Evolutionary conservation across 2,888 invertebrate species (phyloP).

Genomic region (Brachyopa scutellaris): DNA sequence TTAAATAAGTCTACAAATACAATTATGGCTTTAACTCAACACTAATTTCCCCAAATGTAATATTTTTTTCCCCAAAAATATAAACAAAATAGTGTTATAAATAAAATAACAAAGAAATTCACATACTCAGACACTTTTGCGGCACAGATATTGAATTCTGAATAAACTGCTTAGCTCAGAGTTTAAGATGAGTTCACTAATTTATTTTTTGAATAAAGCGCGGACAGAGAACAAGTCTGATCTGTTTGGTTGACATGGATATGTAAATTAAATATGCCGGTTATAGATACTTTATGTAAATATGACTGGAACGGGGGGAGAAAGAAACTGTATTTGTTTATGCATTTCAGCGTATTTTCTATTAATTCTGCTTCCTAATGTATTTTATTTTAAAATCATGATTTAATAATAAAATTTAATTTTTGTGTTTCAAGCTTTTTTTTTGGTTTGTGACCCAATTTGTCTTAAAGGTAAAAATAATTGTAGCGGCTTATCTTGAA

Average conservation of each 20-base stretch:
- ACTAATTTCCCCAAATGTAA: no score
- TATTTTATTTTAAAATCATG: no score
- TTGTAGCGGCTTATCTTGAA: neutral
- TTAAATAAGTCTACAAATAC: no score
- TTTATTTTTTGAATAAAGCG: neutral
- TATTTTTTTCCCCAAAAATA: no score
- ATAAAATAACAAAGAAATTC: neutral
- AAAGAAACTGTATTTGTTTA: neutral
- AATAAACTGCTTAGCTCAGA: neutral
- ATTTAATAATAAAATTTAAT: no score
- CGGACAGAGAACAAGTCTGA: neutral
- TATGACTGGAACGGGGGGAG: neutral
- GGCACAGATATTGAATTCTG: slow-evolving; percentile 2
- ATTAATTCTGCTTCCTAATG: neutral
- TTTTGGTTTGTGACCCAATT: neutral
- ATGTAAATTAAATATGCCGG: neutral
- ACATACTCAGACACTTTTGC: neutral
- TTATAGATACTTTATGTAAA: neutral
- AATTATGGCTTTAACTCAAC: no score
- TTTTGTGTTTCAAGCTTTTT: neutral
- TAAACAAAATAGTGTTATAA: no score
- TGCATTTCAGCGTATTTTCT: neutral
- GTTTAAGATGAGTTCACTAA: slow-evolving; percentile 8
- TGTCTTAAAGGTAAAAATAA: neutral
- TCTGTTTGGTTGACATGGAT: neutral